Percentiles rank a stretch among this genome's conserved stretches.
phyloP scores from a whole-genome alignment of 2,113 vertebrate genomes.

The Bos taurus region ARS-UCD2.0 NC_037328.1:89265501-89266000 shows the following conservation, averaged over 20 bases:
- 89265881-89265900: neutral
- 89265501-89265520: neutral
- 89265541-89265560: neutral
- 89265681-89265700: fast-evolving
- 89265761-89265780: neutral
- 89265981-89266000: neutral
- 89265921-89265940: neutral
- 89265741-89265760: neutral
- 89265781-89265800: neutral
- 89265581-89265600: neutral
- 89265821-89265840: neutral
- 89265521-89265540: neutral
- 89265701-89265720: neutral
- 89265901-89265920: neutral
- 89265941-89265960: neutral
- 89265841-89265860: neutral
- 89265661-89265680: neutral
- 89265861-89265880: neutral
- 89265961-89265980: neutral
- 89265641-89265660: neutral
- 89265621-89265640: neutral
- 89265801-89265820: neutral
- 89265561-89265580: neutral
- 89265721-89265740: neutral
- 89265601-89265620: neutral